Evolutionary conservation across 2,888 invertebrate species (phyloP), one percentile per base, ranked within the genome.

Genomic region (Cryptosula pallasiana): DNA sequence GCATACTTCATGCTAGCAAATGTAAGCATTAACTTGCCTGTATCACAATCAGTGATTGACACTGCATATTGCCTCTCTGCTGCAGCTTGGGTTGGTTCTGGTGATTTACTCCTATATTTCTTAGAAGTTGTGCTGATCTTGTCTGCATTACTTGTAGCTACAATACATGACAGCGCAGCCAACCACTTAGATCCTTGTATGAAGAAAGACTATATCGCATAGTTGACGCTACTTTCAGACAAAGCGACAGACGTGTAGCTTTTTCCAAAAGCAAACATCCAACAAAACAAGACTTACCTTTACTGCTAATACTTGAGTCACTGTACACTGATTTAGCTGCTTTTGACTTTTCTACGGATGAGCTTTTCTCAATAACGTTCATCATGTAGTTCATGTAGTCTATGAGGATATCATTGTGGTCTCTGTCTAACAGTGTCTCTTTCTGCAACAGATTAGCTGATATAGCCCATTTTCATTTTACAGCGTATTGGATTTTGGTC

Each of bases 331-430:
- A 13, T 45, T 45, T 5, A 45, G 45, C 45, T 45, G 57, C 9
- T 32, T 20, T 32, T 34, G 9, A 16, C 5, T 27, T 20, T 13
- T 63, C 63, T 9, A 63, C 63, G 13, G 13, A 27, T 13, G 32
- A 63, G 34, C 63, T 32, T 63, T 32, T 63, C 1, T 5, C 27
- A 63, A 63, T 63, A 2, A 63, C 32, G 5, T 63, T 32, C 5
- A 34, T n/a, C 63, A 63, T 63, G 32, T 63, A 63, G 5, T 63
- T 63, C 29, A 63, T 63, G 32, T 63, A 63, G 32, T 63, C 63
- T 63, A 63, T 63, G 2, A 63, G 63, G 29, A 63, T 5, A 27
- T 63, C 32, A 2, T 27, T 63, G 34, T 63, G 27, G 63, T 63
- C 63, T 63, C 63, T 25, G 32, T 34, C 5, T 2, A 63, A 63